phyloP scores from a whole-genome alignment of 1,140 invertebrate genomes.

The Rhagoletis pomonella region DNA sequence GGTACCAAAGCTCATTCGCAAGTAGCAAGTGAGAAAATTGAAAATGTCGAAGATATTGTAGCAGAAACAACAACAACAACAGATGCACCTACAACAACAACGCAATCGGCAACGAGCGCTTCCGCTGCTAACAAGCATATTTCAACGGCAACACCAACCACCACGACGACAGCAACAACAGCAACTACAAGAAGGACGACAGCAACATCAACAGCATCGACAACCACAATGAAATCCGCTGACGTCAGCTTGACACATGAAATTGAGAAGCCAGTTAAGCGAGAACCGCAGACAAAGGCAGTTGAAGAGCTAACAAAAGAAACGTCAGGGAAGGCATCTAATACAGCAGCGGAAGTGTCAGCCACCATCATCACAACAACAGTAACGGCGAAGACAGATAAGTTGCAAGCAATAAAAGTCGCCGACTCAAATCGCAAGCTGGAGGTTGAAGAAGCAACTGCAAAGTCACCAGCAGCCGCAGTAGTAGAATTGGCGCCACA shows the following conservation, averaged over 20 bases:
- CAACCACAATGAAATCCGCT: not conserved
- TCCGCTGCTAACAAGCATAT: not conserved
- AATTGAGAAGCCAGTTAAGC: constrained; percentile 9
- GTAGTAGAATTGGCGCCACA: not conserved
- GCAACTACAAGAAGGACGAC: not conserved
- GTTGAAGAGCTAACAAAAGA: not conserved
- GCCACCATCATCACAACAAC: constrained; percentile 52
- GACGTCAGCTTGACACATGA: not conserved
- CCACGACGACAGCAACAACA: constrained; percentile 49
- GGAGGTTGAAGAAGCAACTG: not conserved
- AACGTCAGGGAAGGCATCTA: not conserved
- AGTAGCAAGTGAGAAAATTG: constrained; percentile 18
- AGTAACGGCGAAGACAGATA: constrained; percentile 43
- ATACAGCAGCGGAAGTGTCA: not conserved
- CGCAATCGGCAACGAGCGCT: constrained; percentile 29
- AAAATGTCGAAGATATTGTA: constrained; percentile 37
- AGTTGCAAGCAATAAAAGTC: constrained; percentile 1
- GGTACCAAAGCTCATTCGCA: not conserved
- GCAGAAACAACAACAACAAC: constrained; percentile 36
- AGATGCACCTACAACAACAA: constrained; percentile 52
- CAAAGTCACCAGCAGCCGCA: constrained; percentile 1
- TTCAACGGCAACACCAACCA: constrained; percentile 22
- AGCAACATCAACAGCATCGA: not conserved
- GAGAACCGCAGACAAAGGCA: constrained; percentile 41
- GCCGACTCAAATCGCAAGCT: not conserved